A percentile compares a stretch with the other conserved stretches of the same genome.
Conservation (phyloP, 2,113 vertebrate species). For the Charadrius vociferus region DNA sequence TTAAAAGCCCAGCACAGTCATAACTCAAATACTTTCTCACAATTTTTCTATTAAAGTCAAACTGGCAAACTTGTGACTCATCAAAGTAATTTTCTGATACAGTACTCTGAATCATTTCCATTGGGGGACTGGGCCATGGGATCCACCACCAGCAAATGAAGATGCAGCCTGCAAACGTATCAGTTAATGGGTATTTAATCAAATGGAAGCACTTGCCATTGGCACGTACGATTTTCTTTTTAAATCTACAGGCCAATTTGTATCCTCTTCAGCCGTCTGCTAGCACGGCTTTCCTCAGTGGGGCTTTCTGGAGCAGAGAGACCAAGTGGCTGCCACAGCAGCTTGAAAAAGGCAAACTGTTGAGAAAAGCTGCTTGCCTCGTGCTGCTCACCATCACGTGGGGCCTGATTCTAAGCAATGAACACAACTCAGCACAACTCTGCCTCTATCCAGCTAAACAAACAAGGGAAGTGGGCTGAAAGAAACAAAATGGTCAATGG, state of each 20-base stretch:
- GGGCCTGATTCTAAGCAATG: neutral
- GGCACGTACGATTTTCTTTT: neutral
- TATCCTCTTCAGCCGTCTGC: neutral
- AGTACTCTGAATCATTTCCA: neutral
- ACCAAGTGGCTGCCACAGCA: fast-evolving
- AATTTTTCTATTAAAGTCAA: conserved; percentile 19
- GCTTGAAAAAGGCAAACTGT: neutral
- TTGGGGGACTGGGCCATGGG: neutral
- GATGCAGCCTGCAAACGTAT: neutral
- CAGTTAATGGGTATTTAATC: neutral
- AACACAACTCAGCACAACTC: neutral
- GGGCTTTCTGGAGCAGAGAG: neutral
- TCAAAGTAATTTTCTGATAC: conserved; percentile 31
- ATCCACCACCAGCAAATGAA: neutral
- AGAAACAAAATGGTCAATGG: neutral
- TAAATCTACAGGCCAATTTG: neutral
- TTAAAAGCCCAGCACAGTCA: conserved; percentile 18
- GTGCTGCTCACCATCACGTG: fast-evolving
- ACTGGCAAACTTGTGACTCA: neutral
- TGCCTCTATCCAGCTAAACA: neutral
- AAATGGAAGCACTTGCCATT: neutral
- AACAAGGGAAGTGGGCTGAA: neutral
- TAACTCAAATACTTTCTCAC: neutral
- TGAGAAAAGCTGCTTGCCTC: neutral
- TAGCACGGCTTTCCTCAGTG: neutral